A percentile compares a stretch with the other conserved stretches of the same genome.
These are phyloP conservation scores for Daphoenositta chrysoptera DNA, from an alignment of 2,113 vertebrate genomes.

Conservation along the genomic window DNA sequence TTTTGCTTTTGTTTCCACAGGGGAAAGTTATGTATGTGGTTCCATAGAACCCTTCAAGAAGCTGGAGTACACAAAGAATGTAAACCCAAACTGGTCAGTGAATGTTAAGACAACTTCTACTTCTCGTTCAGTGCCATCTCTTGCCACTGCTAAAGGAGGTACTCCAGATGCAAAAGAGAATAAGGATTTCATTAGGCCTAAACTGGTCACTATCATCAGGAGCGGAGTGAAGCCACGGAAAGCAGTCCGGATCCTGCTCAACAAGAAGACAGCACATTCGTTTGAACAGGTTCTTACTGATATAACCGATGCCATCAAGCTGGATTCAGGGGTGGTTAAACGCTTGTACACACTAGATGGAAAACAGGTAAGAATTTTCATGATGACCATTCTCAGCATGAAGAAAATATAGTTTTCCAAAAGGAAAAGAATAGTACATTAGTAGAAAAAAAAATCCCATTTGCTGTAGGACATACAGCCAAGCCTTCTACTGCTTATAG, in stretches of 20 bases:
- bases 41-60: conserved; percentile 95
- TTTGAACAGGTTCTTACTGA: conserved; percentile 98
- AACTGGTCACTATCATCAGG: conserved; percentile 95
- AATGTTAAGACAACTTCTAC: conserved; percentile 80
- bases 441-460: background rate
- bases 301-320: conserved; percentile 94
- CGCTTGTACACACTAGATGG: conserved; percentile 94
- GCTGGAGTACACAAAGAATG: conserved; percentile 96
- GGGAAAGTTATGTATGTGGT: conserved; percentile 96
- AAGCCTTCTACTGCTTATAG: background rate
- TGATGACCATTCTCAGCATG: background rate
- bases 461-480: background rate
- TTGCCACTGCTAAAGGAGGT: conserved; percentile 81
- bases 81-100: conserved; percentile 97
- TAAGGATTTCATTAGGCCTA: conserved; percentile 95
- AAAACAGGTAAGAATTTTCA: conserved; percentile 84
- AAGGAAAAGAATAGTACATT: background rate
- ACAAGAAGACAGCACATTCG: conserved; percentile 97
- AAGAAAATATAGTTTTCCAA: background rate
- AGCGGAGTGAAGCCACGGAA: conserved; percentile 97
- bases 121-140: conserved; percentile 79
- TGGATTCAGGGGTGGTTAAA: conserved; percentile 94
- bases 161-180: conserved; percentile 81
- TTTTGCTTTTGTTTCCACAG: conserved; percentile 63
- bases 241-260: conserved; percentile 91